phyloP scores from a whole-genome alignment of 2,113 vertebrate species.

The Cinclus cinclus region DNA sequence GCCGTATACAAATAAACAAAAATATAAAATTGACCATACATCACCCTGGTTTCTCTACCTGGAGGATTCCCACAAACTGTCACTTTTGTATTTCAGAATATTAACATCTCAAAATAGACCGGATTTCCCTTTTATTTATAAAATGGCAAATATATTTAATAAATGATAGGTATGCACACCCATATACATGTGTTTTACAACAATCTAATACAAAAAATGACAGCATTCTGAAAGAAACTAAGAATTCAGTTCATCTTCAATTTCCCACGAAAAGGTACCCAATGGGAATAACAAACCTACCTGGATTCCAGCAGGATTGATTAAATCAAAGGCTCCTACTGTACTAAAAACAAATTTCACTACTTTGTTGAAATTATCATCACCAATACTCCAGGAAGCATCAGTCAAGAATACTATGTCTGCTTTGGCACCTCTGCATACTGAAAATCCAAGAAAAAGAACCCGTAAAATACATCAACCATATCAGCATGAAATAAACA shows the following conservation, averaged over 20 bases:
- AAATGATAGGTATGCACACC: background rate
- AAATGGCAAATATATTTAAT: background rate
- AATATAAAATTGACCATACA: background rate
- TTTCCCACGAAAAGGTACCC: background rate
- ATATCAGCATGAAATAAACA: background rate
- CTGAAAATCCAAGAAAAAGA: slow-evolving; percentile 68
- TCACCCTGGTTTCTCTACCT: background rate
- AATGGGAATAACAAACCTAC: slow-evolving; percentile 65
- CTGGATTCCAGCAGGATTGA: slow-evolving; percentile 93
- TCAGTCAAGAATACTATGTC: slow-evolving; percentile 97
- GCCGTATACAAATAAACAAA: background rate
- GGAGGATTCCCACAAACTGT: background rate
- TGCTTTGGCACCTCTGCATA: slow-evolving; percentile 96
- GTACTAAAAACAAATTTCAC: slow-evolving; percentile 88
- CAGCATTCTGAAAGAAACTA: background rate
- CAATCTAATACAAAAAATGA: background rate
- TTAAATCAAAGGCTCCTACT: slow-evolving; percentile 87
- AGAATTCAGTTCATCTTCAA: background rate
- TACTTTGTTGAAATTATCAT: slow-evolving; percentile 96
- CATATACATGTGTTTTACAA: background rate
- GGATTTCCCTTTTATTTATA: background rate
- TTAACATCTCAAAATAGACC: background rate
- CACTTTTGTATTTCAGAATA: background rate
- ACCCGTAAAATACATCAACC: background rate
- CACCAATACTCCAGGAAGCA: slow-evolving; percentile 97